Evolutionary conservation across 2,113 vertebrate species (phyloP), one percentile per base, ranked within the genome.

Genomic region (Macquaria ambigua): DNA sequence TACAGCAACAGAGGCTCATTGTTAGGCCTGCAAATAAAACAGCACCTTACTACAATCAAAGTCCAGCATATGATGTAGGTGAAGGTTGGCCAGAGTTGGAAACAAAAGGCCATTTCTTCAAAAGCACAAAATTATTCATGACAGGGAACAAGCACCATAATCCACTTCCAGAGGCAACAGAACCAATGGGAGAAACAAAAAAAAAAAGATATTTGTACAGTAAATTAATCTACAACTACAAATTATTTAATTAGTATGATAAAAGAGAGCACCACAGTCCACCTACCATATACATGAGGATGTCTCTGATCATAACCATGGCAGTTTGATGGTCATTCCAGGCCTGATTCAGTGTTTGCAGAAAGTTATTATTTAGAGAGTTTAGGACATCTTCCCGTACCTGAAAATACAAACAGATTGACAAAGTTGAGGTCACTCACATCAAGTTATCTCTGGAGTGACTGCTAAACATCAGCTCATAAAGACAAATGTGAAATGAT

Each of bases 281-380:
- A 95, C 96, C 82, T 90, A 99, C 98, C 98, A 99, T 99, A 90
- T 99, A 99, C 98, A 99, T 99, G 81, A 99, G 94, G 91, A 99
- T 99, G 94, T 99, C 98, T 97, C 98, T 96, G 93, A 99, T 99
- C 98, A 99, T 99, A 87, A 99, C 97, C 97, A 99, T 99, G 21
- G 98, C 98, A 1, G 97, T 99, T 83, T 99, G 97, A 94, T 99
- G 98, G 94, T 99, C 98, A 92, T 98, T 99, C 98, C 98, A 99
- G 0, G 98, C 98, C 94, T 98, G 97, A 92, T 99, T 99, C 95
- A 99, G 93, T 72, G 97, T 98, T 95, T 99, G 97, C 82, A 99
- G 95, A 83, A 99, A 99, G 94, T 98, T 99, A 93, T 99, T 99
- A 95, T 99, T 98, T 93, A 98, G 94, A 59, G 98, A 98, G 86